Evolutionary conservation across 2,113 vertebrate species (phyloP).

Genomic region (Puffinus mauretanicus): DNA sequence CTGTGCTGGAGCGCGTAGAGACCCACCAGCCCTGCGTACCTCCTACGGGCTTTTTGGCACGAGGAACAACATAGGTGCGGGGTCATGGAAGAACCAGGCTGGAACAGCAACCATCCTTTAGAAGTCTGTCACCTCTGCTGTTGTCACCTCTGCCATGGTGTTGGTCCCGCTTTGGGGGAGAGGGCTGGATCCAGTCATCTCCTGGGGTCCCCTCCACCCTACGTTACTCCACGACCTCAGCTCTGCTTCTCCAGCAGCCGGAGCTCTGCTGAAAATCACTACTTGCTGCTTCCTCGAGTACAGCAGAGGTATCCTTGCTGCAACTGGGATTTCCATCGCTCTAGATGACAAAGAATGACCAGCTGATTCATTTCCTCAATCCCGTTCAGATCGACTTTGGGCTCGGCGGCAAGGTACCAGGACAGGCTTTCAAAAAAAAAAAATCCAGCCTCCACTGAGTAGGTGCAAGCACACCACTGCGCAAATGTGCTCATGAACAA

Average conservation of each 20-base stretch:
- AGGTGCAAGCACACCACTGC: constrained; percentile 5
- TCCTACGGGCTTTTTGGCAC: background rate
- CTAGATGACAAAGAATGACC: background rate
- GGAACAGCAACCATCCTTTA: background rate
- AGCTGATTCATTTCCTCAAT: background rate
- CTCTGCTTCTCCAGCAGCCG: background rate
- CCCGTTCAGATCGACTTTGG: background rate
- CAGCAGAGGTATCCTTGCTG: background rate
- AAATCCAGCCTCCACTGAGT: background rate
- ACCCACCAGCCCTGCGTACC: background rate
- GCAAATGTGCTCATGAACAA: background rate
- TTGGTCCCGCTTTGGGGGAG: background rate
- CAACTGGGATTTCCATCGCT: background rate
- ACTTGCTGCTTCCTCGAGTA: background rate
- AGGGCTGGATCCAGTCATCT: background rate
- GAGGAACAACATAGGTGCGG: background rate
- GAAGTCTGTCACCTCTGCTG: background rate
- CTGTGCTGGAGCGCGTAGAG: background rate
- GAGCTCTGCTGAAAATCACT: background rate
- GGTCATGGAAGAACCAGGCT: background rate
- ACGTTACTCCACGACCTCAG: fast-evolving
- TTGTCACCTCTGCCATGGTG: background rate
- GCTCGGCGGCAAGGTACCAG: background rate
- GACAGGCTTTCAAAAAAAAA: background rate
- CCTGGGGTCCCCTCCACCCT: background rate